Conservation (phyloP, 2,888 invertebrate genomes). For the Thymelicus sylvestris region DNA sequence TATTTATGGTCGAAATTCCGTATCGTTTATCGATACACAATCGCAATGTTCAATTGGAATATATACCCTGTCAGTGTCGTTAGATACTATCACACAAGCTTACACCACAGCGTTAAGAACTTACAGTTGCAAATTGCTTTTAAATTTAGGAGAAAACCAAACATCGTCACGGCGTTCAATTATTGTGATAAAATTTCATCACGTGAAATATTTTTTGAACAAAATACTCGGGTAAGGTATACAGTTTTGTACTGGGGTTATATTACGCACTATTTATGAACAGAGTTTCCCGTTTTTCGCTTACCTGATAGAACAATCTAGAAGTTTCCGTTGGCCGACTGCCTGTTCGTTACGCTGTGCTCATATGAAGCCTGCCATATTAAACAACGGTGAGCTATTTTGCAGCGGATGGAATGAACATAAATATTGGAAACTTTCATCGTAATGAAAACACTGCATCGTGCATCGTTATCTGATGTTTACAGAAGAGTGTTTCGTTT, state of each 20-base stretch:
- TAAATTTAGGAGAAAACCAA: not conserved
- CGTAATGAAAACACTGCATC: conserved; percentile 53
- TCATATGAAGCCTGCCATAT: conserved; percentile 22
- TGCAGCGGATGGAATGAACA: conserved; percentile 38
- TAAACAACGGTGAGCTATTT: conserved; percentile 26
- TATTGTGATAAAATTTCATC: no score
- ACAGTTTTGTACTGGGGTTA: no score
- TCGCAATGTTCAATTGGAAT: conserved; percentile 3
- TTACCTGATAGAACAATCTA: no score
- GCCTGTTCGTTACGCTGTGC: not conserved
- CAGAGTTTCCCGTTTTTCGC: no score
- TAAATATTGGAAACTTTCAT: conserved; percentile 53
- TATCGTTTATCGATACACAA: conserved; percentile 4
- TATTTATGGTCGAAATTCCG: not conserved
- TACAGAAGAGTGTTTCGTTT: conserved; percentile 53
- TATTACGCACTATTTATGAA: no score
- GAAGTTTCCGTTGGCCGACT: not conserved
- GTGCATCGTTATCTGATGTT: conserved; percentile 58
- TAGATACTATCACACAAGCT: not conserved
- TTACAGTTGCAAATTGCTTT: not conserved
- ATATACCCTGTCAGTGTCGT: not conserved
- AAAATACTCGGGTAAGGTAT: no score
- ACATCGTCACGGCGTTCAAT: no score
- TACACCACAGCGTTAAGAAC: not conserved
- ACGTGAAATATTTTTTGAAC: no score